A percentile compares a stretch with the other conserved stretches of the same genome.
Evolutionary conservation across 2,888 invertebrate species (phyloP).

Genomic region (Empis livida): DNA sequence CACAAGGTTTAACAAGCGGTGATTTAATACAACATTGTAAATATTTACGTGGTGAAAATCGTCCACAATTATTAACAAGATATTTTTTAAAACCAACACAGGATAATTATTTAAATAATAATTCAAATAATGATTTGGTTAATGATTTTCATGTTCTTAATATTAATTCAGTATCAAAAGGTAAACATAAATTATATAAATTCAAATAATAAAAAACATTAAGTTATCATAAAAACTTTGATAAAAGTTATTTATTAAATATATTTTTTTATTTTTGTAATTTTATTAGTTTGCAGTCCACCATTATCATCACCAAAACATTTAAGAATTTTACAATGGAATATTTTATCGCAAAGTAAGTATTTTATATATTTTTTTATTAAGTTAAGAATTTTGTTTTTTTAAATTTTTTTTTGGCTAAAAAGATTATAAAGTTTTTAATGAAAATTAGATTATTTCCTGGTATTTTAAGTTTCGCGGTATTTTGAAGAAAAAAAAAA

Average conservation of each 20-base stretch:
- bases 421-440: too few species aligned
- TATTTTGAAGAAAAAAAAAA: too few species aligned
- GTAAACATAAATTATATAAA: constrained; percentile 20
- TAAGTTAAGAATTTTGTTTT: too few species aligned
- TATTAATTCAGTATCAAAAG: constrained; percentile 38
- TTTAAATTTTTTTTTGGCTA: too few species aligned
- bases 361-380: too few species aligned
- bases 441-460: too few species aligned
- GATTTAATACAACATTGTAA: constrained; percentile 43
- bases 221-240: too few species aligned
- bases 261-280: constrained; percentile 5
- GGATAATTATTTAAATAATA: constrained; percentile 7
- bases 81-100: constrained; percentile 25
- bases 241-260: background rate
- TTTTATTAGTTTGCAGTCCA: constrained; percentile 37
- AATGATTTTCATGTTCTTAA: constrained; percentile 33
- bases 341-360: constrained; percentile 56
- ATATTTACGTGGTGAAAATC: constrained; percentile 34
- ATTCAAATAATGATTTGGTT: constrained; percentile 22
- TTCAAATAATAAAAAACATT: too few species aligned
- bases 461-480: too few species aligned
- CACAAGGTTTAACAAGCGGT: constrained; percentile 34
- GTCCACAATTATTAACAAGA: constrained; percentile 37
- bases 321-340: constrained; percentile 55
- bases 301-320: constrained; percentile 36